Evolutionary conservation across 1,140 invertebrate species (phyloP).

Genomic region (Leptopilina clavipes): DNA sequence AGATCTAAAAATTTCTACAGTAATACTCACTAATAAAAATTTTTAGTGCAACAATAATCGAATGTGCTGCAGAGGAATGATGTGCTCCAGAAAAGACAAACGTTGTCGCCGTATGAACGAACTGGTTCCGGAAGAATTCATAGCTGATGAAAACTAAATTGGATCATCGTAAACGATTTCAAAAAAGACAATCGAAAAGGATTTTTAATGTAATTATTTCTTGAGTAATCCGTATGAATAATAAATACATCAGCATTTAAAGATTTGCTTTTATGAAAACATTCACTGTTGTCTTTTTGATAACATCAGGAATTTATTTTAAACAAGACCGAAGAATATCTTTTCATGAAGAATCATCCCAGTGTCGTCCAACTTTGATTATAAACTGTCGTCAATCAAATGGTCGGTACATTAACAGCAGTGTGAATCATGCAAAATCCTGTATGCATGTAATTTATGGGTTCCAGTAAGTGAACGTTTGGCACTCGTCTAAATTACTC

Average conservation of each 20-base stretch:
- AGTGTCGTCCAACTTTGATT: slow-evolving; percentile 13
- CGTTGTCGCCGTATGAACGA: neutral
- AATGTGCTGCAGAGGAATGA: neutral
- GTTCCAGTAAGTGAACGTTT: neutral
- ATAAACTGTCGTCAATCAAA: neutral
- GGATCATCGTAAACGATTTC: no score
- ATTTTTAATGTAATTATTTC: no score
- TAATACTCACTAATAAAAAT: no score
- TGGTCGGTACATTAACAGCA: slow-evolving; percentile 38
- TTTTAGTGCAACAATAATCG: neutral
- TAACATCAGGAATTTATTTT: no score
- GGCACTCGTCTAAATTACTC: neutral
- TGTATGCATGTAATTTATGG: slow-evolving; percentile 6
- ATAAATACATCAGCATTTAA: no score
- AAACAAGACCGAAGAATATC: slow-evolving; percentile 43
- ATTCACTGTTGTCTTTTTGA: no score
- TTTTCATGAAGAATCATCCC: slow-evolving; percentile 1
- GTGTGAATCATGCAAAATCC: slow-evolving; percentile 1
- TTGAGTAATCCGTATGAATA: no score
- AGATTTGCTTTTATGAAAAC: no score
- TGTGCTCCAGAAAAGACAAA: neutral
- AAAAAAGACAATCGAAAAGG: no score
- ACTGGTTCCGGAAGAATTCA: neutral
- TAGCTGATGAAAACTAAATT: no score
- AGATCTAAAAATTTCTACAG: no score